Evolutionary conservation across 2,888 invertebrate genomes (phyloP).

Genomic region (Deladenus siricidicola): DNA sequence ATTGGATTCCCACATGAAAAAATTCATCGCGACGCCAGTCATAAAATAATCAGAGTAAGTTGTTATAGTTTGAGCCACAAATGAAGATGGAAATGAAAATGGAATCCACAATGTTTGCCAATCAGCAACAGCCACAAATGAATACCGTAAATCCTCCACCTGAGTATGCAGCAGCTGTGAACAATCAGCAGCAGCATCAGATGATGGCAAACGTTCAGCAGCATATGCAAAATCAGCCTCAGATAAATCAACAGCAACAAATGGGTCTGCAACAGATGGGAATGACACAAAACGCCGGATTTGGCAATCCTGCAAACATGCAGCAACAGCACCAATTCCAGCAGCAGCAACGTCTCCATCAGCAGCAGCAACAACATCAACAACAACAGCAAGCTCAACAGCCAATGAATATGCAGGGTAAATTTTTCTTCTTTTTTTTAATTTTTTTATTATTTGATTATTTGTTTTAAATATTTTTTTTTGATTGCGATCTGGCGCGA

Average conservation of each 20-base stretch:
- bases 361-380: conserved; percentile 13
- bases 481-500: no score
- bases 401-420: conserved; percentile 4
- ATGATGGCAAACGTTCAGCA: conserved; percentile 4
- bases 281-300: neutral
- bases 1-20: no score
- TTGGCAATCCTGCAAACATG: neutral
- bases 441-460: no score
- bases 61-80: conserved; percentile 15
- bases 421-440: no score
- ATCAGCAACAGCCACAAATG: neutral
- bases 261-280: conserved; percentile 7
- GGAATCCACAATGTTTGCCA: neutral
- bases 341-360: conserved; percentile 12
- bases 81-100: conserved; percentile 9
- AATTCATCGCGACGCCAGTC: no score
- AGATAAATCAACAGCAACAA: conserved; percentile 19
- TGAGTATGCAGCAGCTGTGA: conserved; percentile 2
- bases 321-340: conserved; percentile 11
- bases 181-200: conserved; percentile 11
- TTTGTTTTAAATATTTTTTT: no score
- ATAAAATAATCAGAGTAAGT: no score
- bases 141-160: conserved; percentile 3
- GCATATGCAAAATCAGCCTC: conserved; percentile 13
- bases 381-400: conserved; percentile 12